Evolutionary conservation across 2,888 invertebrate genomes (phyloP), one percentile per base, ranked within the genome.

Genomic region (Perizoma flavofasciatum): DNA sequence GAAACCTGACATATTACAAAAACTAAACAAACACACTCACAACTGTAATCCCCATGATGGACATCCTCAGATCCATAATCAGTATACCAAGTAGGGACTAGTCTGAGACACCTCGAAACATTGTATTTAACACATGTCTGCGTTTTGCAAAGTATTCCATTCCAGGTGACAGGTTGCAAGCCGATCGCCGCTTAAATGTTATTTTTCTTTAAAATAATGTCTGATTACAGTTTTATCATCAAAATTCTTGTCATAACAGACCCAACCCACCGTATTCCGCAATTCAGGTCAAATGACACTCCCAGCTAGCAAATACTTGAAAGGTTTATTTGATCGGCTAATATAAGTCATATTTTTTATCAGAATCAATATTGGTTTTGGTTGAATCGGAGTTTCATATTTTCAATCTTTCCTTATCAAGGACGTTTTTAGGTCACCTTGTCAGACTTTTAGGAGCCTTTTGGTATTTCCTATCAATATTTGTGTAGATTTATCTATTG

Each of bases 231-330:
- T 37, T 10, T 41, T 50, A 41, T 50, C 37, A 53, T 53, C 54
- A 41, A 49, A 52, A 48, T 45, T 11, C 35, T 45, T 54, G n/a
- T 49, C 37, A 39, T 41, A 41, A 52, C 48, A 57, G n/a, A 40
- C 55, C 65, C 57, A 67, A 66, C 69, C 65, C 33, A 57, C 55
- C 59, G 58, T 61, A 66, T 74, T 77, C 73, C 70, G 75, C 75
- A 78, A 84, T 81, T 72, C 65, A 71, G 84, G 87, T 82, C 84
- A 82, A 77, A 74, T 70, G 70, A 69, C 85, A 73, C 86, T 82
- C 76, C 61, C 45, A 46, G 3, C 58, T 55, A 59, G 41, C 59
- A 54, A 58, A 58, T 63, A 48, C 43, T 57, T 59, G 7, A 55
- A 55, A 47, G 62, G 35, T 59, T 58, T 62, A 59, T 63, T 59